These are phyloP conservation scores for Apogon hyalosoma DNA, from an alignment of 2,797 vertebrate genomes.

Conservation along the genomic window DNA sequence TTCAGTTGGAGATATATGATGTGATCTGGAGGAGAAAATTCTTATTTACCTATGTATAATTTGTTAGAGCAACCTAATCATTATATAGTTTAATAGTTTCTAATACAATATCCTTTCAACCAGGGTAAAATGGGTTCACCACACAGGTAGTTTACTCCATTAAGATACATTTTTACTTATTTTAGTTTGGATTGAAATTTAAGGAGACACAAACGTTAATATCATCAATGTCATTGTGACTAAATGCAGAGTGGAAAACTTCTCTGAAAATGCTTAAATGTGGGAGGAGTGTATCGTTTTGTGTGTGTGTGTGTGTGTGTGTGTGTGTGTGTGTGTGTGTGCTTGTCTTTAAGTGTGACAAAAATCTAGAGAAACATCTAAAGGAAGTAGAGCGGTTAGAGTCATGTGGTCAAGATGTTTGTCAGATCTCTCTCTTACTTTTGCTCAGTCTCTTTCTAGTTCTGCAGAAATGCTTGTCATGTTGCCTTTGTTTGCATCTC, in stretches of 20 bases:
- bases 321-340: constrained; percentile 22
- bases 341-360: constrained; percentile 45
- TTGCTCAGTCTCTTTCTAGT: constrained; percentile 61
- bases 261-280: constrained; percentile 41
- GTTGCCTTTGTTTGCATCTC: background rate
- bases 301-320: constrained; percentile 22
- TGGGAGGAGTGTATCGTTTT: constrained; percentile 15
- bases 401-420: constrained; percentile 82
- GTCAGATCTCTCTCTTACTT: constrained; percentile 72
- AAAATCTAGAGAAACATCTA: constrained; percentile 79
- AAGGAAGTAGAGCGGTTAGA: constrained; percentile 81
- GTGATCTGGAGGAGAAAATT: too few relatives aligned
- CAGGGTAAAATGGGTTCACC: background rate
- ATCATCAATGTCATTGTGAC: constrained; percentile 1
- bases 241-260: constrained; percentile 35
- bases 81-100: too few relatives aligned
- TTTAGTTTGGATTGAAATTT: constrained; percentile 22
- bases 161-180: background rate
- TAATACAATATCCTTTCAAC: too few relatives aligned
- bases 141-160: constrained; percentile 11
- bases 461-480: constrained; percentile 38
- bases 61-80: too few relatives aligned
- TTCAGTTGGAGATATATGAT: too few relatives aligned
- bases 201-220: constrained; percentile 20
- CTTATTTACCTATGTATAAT: too few relatives aligned